These are phyloP conservation scores for Holothuria scabra DNA, from an alignment of 53 echinoderm and acorn worm genomes.

Conservation along the genomic window DNA sequence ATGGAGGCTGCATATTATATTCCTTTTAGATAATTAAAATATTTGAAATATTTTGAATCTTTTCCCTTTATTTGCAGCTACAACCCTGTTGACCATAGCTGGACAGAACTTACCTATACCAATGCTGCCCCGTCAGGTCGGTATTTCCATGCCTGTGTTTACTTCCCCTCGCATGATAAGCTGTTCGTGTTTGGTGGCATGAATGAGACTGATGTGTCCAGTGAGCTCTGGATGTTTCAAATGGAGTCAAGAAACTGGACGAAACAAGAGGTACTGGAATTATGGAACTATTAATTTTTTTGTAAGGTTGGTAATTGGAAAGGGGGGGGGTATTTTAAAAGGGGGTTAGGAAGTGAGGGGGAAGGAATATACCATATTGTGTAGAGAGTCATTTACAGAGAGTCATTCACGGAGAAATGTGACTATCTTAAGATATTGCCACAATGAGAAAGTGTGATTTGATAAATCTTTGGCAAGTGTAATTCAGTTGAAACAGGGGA, in stretches of 20 bases:
- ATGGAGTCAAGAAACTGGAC: slow-evolving; percentile 45
- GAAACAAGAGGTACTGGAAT: slow-evolving; percentile 42
- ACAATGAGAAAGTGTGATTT: no score
- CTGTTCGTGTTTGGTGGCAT: slow-evolving; percentile 79
- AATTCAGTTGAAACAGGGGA: no score
- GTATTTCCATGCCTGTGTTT: slow-evolving; percentile 78
- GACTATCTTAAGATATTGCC: no score
- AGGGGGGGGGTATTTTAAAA: no score
- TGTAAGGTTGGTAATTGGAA: no score
- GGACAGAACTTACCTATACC: slow-evolving; percentile 58
- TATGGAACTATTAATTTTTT: neutral
- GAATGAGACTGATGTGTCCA: slow-evolving; percentile 60
- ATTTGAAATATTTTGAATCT: no score
- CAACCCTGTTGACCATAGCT: slow-evolving; percentile 51
- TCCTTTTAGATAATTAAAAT: neutral
- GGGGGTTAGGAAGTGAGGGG: no score
- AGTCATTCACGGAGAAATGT: no score
- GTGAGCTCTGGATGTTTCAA: slow-evolving; percentile 80
- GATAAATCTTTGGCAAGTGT: no score
- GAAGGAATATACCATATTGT: no score
- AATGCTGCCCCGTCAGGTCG: slow-evolving; percentile 55
- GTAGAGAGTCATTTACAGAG: no score
- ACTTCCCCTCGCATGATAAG: slow-evolving; percentile 18
- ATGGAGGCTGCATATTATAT: no score
- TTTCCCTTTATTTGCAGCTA: slow-evolving; percentile 64